Evolutionary conservation across 2,888 invertebrate species (phyloP).

Genomic region (Himalopsyche tibetana): DNA sequence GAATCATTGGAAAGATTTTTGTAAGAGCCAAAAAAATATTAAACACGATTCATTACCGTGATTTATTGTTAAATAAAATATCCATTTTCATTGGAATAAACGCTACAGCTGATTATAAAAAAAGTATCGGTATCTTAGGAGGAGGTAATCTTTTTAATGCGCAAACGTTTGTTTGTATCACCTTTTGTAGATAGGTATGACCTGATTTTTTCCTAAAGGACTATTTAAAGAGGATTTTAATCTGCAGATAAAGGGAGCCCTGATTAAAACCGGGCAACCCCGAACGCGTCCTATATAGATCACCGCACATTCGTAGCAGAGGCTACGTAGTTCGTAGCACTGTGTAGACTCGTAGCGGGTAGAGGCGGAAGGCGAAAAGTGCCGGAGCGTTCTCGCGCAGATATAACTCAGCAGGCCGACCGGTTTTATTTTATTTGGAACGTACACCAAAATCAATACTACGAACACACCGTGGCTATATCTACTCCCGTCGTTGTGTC

Average conservation of each 20-base stretch:
- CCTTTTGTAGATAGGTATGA: slow-evolving; percentile 41
- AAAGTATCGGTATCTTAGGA: too few species aligned
- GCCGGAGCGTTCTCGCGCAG: slow-evolving; percentile 57
- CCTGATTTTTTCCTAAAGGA: slow-evolving; percentile 24
- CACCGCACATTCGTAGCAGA: slow-evolving; percentile 24
- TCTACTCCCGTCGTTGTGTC: slow-evolving; percentile 15
- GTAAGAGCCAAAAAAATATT: too few species aligned
- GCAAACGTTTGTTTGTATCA: too few species aligned
- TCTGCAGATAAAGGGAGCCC: slow-evolving; percentile 8
- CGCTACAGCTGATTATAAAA: too few species aligned
- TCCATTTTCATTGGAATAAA: too few species aligned
- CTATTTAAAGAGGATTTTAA: slow-evolving; percentile 22
- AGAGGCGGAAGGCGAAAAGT: slow-evolving; percentile 60
- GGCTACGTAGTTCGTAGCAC: slow-evolving; percentile 41
- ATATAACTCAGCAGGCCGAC: slow-evolving; percentile 63
- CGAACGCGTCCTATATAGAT: slow-evolving; percentile 29
- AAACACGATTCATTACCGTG: too few species aligned
- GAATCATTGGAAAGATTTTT: too few species aligned
- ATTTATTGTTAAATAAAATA: too few species aligned
- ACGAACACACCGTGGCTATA: slow-evolving; percentile 34
- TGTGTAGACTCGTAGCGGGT: not conserved
- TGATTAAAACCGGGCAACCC: slow-evolving; percentile 27
- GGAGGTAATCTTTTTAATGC: too few species aligned
- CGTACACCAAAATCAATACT: slow-evolving; percentile 65
- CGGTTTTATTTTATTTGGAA: slow-evolving; percentile 65